A percentile compares a stretch with the other conserved stretches of the same genome.
Conservation (phyloP, 2,888 invertebrate species). For the Diadegma fenestrale region DNA sequence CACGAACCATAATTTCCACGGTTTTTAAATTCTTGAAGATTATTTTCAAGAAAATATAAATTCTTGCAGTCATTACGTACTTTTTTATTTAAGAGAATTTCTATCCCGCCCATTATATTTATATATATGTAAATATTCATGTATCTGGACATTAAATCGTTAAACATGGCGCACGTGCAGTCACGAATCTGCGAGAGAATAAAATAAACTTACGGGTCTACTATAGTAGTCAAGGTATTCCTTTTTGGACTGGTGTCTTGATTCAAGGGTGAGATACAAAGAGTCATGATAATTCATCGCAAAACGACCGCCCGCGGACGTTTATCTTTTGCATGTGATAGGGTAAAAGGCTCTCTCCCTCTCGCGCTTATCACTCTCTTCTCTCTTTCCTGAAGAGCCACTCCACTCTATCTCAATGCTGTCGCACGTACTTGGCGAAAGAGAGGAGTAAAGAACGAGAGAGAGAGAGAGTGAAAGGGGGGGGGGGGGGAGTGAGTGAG, state of each 20-base stretch:
- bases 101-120: neutral
- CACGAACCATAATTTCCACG: neutral
- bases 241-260: constrained; percentile 72
- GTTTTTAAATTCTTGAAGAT: neutral
- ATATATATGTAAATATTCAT: constrained; percentile 13
- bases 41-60: neutral
- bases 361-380: constrained; percentile 46
- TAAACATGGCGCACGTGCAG: constrained; percentile 29
- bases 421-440: constrained; percentile 66
- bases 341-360: constrained; percentile 70
- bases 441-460: constrained; percentile 38
- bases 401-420: constrained; percentile 66
- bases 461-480: constrained; percentile 45
- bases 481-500: constrained; percentile 16
- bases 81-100: neutral
- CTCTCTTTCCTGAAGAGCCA: constrained; percentile 51
- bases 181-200: constrained; percentile 38
- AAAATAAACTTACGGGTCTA: constrained; percentile 67
- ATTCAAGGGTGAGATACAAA: constrained; percentile 74
- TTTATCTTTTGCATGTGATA: constrained; percentile 76
- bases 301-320: constrained; percentile 80
- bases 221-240: constrained; percentile 67
- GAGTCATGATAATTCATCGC: constrained; percentile 79
- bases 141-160: constrained; percentile 36
- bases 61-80: neutral